Base-by-base conservation (phyloP, 1,140 invertebrate species). In the Babylonia areolata region DNA sequence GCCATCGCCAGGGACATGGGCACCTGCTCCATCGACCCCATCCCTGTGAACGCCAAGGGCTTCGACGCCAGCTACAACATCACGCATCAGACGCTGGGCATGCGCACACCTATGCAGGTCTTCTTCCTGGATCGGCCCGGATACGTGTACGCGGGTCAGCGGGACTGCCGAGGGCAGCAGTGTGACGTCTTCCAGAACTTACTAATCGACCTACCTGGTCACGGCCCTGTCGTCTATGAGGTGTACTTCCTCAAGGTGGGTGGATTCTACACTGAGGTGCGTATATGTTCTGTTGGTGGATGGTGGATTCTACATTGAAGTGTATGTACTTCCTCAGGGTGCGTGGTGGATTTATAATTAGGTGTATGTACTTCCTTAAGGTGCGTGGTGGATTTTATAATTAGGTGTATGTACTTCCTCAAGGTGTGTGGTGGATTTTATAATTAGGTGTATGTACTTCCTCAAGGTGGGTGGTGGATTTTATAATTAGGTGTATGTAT, bases 11-110 rank as follows among this genome's bases (percentile, higher is more conserved):
- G n/a, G 9, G 37, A 69, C 81, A 15, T 20, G 31, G 39, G 58
- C 17, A n/a, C 15, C 31, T 82, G 81, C 58, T 69, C 54, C 81
- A 82, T 82, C 35, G 81, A 82, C 58, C 81, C 81, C 33, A 64
- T 82, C 39, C 58, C 81, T 17, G 9, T 15, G 15, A 33, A 64
- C 58, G 81, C 81, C 54, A 35, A 37, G 39, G 81, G 81, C 12
- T 82, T 82, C 39, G 81, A 82, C 58, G 54, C 58, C 28, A 15
- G 39, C 3, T 40, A 69, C 3, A 82, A 82, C 81, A 69, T 71
- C 81, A 82, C 81, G 23, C 58, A 35, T 28, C 54, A 37, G 23
- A 35, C 31, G 2, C 33, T 82, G 81, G 37, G 37, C 81, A 82
- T 82, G 81, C 81, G 81, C 81, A 40, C 2, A 23, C 81, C 81